Percentiles rank a stretch among this genome's conserved stretches.
Evolutionary conservation across 1,140 invertebrate genomes (phyloP).

Genomic region (Matsumurasca onukii): DNA sequence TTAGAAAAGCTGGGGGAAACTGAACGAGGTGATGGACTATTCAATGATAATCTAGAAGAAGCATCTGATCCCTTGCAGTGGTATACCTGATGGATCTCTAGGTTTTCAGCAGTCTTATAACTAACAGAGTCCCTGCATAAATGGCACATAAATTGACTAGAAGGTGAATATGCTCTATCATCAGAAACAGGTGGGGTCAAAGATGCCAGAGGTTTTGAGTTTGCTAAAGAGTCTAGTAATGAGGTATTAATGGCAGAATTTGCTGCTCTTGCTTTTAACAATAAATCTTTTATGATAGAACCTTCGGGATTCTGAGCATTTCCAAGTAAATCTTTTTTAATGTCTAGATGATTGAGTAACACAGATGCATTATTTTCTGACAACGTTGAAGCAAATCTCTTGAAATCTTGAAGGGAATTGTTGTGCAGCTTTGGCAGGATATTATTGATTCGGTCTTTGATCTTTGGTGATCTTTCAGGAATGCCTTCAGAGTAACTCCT

Average conservation of each 20-base stretch:
- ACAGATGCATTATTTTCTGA: background rate
- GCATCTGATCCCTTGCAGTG: slow-evolving; percentile 58
- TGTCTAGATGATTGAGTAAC: slow-evolving; percentile 10
- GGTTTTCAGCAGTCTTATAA: slow-evolving; percentile 66
- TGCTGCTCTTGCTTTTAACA: slow-evolving; percentile 63
- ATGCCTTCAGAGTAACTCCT: slow-evolving; percentile 30
- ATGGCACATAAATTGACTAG: slow-evolving; percentile 52
- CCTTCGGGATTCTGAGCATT: slow-evolving; percentile 53
- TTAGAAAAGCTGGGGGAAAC: background rate
- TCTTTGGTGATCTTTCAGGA: slow-evolving; percentile 16
- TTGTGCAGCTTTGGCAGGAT: slow-evolving; percentile 3
- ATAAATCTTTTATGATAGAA: slow-evolving; percentile 81
- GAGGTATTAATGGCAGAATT: background rate
- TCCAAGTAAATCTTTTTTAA: slow-evolving; percentile 10
- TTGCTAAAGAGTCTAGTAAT: background rate
- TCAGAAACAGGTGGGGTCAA: slow-evolving; percentile 12
- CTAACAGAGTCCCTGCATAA: slow-evolving; percentile 58
- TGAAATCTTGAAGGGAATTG: background rate
- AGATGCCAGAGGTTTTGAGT: background rate
- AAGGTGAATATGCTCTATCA: slow-evolving; percentile 22
- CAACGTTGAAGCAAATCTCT: background rate
- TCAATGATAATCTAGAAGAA: slow-evolving; percentile 38
- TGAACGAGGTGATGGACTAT: slow-evolving; percentile 23
- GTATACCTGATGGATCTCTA: slow-evolving; percentile 66
- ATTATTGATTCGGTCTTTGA: background rate